Conservation (phyloP, 2,797 vertebrate species). For the Myioborus melanocephalus region DNA sequence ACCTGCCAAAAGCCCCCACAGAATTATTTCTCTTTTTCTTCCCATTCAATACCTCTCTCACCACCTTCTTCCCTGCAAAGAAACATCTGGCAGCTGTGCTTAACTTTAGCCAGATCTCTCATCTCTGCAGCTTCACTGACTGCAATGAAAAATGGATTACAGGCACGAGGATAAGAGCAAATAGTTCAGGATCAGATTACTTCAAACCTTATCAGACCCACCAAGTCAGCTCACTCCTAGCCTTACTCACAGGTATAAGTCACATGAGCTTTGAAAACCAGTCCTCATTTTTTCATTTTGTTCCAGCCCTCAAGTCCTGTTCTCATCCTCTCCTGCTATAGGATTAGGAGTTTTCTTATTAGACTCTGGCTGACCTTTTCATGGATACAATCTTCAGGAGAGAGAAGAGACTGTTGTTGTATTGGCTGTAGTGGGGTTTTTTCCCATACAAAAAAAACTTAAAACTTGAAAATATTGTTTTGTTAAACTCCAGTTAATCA, state of each 20-base stretch:
- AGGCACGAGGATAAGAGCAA: neutral
- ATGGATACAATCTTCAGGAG: neutral
- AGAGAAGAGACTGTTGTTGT: neutral
- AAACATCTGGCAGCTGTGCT: neutral
- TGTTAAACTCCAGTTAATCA: neutral
- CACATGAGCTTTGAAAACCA: neutral
- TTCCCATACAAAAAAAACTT: neutral
- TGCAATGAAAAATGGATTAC: slow-evolving; percentile 18
- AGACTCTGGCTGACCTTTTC: neutral
- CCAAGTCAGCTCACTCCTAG: neutral
- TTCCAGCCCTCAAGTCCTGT: neutral
- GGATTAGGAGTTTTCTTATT: neutral
- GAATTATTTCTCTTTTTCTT: neutral
- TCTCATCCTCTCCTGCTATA: neutral
- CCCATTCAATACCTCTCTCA: neutral
- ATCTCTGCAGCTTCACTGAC: neutral
- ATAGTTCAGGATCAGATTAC: slow-evolving; percentile 5
- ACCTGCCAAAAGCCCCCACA: neutral
- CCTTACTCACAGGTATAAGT: neutral
- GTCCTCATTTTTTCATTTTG: neutral
- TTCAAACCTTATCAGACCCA: neutral
- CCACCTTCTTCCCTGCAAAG: neutral
- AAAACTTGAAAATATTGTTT: neutral
- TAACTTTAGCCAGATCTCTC: slow-evolving; percentile 4
- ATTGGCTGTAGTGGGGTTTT: neutral